Evolutionary conservation across 2,888 invertebrate genomes (phyloP).

Genomic region (Agriopis aurantiaria): DNA sequence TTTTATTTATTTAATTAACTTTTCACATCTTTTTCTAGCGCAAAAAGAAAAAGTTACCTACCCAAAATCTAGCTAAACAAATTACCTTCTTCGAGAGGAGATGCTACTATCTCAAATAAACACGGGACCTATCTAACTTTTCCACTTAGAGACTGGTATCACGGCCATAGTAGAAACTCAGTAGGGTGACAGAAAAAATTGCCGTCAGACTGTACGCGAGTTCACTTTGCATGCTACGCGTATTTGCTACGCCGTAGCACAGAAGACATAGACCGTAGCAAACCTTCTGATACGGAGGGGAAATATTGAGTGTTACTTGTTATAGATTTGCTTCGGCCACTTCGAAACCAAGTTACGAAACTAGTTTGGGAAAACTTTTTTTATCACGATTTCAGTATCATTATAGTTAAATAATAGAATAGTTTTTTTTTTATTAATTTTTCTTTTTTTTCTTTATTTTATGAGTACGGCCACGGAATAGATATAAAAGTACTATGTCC

Average conservation of each 20-base stretch:
- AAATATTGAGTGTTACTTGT: not conserved
- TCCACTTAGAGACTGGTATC: constrained; percentile 64
- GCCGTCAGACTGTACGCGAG: not conserved
- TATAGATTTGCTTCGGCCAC: too few species aligned
- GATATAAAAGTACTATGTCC: too few species aligned
- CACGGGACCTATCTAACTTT: constrained; percentile 63
- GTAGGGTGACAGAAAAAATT: constrained; percentile 9
- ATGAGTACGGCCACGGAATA: too few species aligned
- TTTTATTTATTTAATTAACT: not conserved
- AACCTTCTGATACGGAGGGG: too few species aligned
- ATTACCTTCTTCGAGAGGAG: constrained; percentile 46
- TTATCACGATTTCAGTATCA: too few species aligned
- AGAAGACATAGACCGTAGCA: too few species aligned
- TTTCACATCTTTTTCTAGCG: constrained; percentile 34
- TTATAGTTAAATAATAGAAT: too few species aligned
- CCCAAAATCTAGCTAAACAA: constrained; percentile 54
- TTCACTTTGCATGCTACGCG: not conserved
- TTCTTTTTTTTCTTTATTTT: too few species aligned
- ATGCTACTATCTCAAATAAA: constrained; percentile 58
- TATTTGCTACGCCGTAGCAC: not conserved
- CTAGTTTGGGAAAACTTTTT: too few species aligned
- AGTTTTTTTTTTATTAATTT: too few species aligned
- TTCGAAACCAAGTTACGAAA: too few species aligned
- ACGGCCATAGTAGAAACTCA: constrained; percentile 31
- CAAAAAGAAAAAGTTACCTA: constrained; percentile 17